A percentile compares a stretch with the other conserved stretches of the same genome.
phyloP scores from a whole-genome alignment of 2,113 vertebrate species.

The Dipodomys spectabilis region DNA sequence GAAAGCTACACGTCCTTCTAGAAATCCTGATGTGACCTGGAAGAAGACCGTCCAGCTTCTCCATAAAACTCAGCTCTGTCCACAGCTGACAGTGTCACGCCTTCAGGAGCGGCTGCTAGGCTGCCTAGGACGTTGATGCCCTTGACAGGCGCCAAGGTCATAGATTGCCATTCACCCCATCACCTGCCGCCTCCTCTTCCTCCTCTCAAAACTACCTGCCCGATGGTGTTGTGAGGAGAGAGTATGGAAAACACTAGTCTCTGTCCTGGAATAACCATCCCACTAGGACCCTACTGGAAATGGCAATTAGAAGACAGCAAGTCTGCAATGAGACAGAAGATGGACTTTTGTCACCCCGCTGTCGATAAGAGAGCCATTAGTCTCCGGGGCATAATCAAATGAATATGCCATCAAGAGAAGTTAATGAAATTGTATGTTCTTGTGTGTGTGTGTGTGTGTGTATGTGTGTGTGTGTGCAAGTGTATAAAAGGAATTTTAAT shows the following conservation, averaged over 20 bases:
- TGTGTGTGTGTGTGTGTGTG: slow-evolving; percentile 39
- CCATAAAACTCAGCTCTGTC: neutral
- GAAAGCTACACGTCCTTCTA: neutral
- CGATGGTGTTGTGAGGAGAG: too few species aligned
- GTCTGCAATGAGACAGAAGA: neutral
- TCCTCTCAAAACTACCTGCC: neutral
- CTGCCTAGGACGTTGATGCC: neutral
- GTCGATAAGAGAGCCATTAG: neutral
- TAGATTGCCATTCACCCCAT: too few species aligned
- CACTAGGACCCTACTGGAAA: neutral
- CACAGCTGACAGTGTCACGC: neutral
- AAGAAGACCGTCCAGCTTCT: neutral
- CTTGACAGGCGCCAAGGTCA: neutral
- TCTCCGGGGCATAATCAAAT: neutral
- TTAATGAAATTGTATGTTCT: slow-evolving; percentile 18
- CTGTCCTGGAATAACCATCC: neutral
- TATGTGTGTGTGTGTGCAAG: neutral
- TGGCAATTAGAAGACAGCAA: neutral
- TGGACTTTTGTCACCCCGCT: neutral
- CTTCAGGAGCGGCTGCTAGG: neutral
- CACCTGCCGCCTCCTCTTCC: neutral
- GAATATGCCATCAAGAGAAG: slow-evolving; percentile 13
- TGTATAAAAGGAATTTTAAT: slow-evolving; percentile 59
- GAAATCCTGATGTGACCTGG: neutral
- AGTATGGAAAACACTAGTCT: neutral